Evolutionary conservation across 2,113 vertebrate species (phyloP).

Genomic region (Etia nguti): DNA sequence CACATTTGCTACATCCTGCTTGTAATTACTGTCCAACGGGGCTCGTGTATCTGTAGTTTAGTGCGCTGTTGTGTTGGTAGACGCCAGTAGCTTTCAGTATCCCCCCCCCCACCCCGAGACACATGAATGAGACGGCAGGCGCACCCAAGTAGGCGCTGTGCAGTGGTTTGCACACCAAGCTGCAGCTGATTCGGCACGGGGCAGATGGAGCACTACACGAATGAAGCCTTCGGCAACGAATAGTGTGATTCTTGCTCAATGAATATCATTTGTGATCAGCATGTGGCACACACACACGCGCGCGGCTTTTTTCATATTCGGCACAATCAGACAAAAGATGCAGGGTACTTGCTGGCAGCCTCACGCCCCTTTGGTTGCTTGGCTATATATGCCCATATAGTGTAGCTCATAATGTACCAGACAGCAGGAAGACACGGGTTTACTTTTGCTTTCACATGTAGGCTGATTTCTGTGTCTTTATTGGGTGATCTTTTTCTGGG

Average conservation of each 20-base stretch:
- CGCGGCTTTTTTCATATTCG: neutral
- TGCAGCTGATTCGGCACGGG: conserved; percentile 8
- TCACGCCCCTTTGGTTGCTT: conserved; percentile 9
- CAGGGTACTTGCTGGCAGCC: conserved; percentile 32
- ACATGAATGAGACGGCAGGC: conserved; percentile 59
- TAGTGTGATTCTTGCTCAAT: neutral
- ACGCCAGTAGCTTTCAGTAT: conserved; percentile 1
- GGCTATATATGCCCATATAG: conserved; percentile 1
- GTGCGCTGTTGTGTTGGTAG: conserved; percentile 24
- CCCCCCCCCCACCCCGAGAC: neutral
- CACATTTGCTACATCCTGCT: neutral
- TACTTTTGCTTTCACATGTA: neutral
- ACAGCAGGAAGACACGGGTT: neutral
- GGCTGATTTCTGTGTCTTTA: neutral
- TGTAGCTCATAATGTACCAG: neutral
- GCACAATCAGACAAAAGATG: conserved; percentile 70
- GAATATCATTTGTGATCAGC: neutral
- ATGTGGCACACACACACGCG: neutral
- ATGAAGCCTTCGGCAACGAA: neutral
- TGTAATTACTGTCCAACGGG: neutral
- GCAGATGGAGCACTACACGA: conserved; percentile 30
- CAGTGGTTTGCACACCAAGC: conserved; percentile 28
- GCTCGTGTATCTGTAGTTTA: neutral
- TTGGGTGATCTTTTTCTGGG: neutral
- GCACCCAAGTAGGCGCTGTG: conserved; percentile 52